Base-by-base conservation (phyloP, 2,797 vertebrate genomes). In the Tolypeutes matacus region DNA sequence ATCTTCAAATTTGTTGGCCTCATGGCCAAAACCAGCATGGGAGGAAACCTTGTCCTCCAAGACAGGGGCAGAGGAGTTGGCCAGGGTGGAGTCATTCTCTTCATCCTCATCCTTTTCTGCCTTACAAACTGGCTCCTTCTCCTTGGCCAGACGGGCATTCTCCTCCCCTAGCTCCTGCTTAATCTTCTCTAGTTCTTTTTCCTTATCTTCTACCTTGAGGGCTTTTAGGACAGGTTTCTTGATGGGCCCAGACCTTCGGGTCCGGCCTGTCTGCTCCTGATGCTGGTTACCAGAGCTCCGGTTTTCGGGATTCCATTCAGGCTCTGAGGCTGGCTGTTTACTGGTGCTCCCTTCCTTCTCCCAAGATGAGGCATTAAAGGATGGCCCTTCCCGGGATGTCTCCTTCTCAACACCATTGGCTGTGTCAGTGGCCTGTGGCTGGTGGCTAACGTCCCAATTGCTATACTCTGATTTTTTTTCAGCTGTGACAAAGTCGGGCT, bases 141-240 rank as follows among this genome's bases (percentile, higher is more conserved):
- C 99, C 73, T 97, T 97, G 49, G 99, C 93, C 0, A 36, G 86
- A 21, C 92, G 97, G 0, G 98, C 98, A 0, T 98, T 86, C 86
- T 99, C 99, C 96, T 99, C 99, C 72, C 99, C 99, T 6, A 49
- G 90, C 46, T 98, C 98, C 2, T 98, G 98, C 94, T 99, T 99
- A 42, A 98, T 94, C 97, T 99, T 99, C 78, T 99, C 99, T 72
- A 99, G 99, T 90, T 99, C 99, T 64, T 99, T 99, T 95, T 99
- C 99, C 95, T 99, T 99, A 91, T 99, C 99, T 93, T 99, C 99
- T 1, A 99, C 99, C 96, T 99, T 99, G 36, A 99, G 99, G 86
- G 99, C 99, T 97, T 99, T 99, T 42, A 99, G 99, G 86, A 99
- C 99, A 0, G 99, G 99, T 73, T 99, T 99, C 98, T 99, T 99